These are phyloP conservation scores for Saccostrea glomerata DNA, from an alignment of 1,140 invertebrate species.

Conservation along the genomic window DNA sequence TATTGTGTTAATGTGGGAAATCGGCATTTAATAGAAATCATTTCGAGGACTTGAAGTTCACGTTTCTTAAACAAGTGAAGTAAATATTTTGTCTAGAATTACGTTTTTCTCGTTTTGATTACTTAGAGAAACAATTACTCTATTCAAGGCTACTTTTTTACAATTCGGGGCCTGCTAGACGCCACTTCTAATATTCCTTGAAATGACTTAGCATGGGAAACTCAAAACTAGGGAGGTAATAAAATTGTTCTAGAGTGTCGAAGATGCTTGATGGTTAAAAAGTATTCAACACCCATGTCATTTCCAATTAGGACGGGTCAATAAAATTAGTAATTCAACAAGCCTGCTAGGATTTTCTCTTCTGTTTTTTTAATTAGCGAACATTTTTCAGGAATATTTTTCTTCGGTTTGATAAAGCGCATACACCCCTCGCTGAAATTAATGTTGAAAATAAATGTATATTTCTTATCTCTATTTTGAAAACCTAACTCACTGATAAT, in stretches of 20 bases:
- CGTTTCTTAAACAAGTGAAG: constrained; percentile 30
- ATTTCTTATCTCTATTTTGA: constrained; percentile 24
- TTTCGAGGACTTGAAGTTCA: constrained; percentile 11
- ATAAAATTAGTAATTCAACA: constrained; percentile 18
- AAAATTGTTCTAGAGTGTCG: constrained; percentile 36
- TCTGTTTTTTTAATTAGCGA: not conserved
- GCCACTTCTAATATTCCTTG: constrained; percentile 32
- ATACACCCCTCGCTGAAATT: constrained; percentile 5
- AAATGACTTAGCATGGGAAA: constrained; percentile 24
- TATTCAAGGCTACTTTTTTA: constrained; percentile 2
- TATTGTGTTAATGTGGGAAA: constrained; percentile 34
- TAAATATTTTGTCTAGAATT: constrained; percentile 42
- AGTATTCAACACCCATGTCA: constrained; percentile 30
- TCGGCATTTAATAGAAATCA: constrained; percentile 30
- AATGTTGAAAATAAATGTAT: not conserved
- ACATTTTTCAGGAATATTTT: not conserved
- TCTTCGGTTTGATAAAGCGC: not conserved
- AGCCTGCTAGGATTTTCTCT: not conserved
- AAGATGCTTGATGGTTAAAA: constrained; percentile 23
- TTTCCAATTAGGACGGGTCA: constrained; percentile 3
- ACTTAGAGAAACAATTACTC: constrained; percentile 25
- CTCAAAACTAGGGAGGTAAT: not conserved
- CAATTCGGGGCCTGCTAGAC: not conserved
- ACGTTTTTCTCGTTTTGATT: constrained; percentile 8
- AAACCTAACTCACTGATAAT: constrained; percentile 16